Evolutionary conservation across 2,888 invertebrate species (phyloP), one percentile per base, ranked within the genome.

Genomic region (Luffia ferchaultella): DNA sequence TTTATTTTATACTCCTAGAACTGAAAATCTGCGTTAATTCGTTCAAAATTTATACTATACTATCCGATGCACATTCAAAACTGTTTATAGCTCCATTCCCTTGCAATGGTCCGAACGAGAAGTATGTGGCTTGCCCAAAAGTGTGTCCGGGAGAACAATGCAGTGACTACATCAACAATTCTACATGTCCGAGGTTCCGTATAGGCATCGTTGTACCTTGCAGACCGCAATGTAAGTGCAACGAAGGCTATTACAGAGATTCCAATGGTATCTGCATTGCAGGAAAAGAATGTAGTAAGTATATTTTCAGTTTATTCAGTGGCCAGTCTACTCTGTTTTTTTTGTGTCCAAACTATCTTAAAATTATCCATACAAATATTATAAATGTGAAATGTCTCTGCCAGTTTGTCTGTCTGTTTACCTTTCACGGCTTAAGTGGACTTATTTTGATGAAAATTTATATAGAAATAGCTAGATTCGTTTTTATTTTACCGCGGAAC

Each of bases 111-210:
- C 30, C 18, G 1, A 60, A 69, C 43, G 68, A 70, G 49, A 55
- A 57, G 17, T 70, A 56, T 52, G 50, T 50, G 0, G 41, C 63
- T 0, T 73, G 72, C 19, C 67, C 72, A 0, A 52, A 63, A 1
- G 58, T 53, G 17, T 71, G 71, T 49, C 65, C 70, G 0, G 51
- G 57, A 1, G 70, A 71, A 15, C 61, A 60, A 53, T 73, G 72
- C 56, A 67, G 62, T 0, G 45, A 46, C 1, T 60, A 56, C 41
- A 18, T 58, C 2, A 54, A 55, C 12, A 59, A 58, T 20, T 20
- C 53, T 1, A 59, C 57, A 2, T 70, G 69, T 44, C 61, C 57
- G 1, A 46, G 15, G 19, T 48, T 5, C 20, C 16, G 45, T 0
- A 49, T 58, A 0, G 20, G 60, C 7, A 45, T 65, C 0, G 62